phyloP scores from a whole-genome alignment of 2,113 vertebrate genomes.

The Todiramphus saurophagus region DNA sequence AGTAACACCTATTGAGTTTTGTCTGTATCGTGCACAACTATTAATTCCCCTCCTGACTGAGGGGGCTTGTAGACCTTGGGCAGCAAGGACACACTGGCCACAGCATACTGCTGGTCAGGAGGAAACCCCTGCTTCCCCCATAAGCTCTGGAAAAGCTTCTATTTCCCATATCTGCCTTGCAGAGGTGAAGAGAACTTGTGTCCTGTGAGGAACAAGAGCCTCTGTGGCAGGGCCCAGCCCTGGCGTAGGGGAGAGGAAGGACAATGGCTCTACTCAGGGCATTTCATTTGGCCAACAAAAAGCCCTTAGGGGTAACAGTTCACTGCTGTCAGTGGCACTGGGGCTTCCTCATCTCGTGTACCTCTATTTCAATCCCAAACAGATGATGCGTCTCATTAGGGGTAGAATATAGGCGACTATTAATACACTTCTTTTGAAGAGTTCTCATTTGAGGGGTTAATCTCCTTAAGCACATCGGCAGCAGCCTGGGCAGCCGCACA shows the following conservation, averaged over 20 bases:
- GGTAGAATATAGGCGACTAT: background rate
- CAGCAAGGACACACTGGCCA: background rate
- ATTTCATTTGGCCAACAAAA: background rate
- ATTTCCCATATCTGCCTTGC: background rate
- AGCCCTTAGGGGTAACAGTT: background rate
- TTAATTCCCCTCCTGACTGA: background rate
- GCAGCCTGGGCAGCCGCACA: background rate
- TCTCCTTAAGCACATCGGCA: background rate
- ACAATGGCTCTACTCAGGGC: fast-evolving
- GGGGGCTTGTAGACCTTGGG: too few species aligned
- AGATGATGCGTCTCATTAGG: background rate
- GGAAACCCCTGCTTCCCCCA: background rate
- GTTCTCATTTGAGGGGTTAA: background rate
- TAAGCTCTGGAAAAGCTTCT: background rate
- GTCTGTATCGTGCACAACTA: background rate
- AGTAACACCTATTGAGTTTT: background rate
- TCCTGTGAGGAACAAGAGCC: too few species aligned
- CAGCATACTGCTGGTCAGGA: background rate
- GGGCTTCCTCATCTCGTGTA: background rate
- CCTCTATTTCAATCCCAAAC: background rate
- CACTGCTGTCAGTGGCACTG: background rate
- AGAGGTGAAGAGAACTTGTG: fast-evolving
- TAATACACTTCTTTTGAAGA: background rate
- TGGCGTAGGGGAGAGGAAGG: background rate
- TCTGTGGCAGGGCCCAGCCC: background rate